Base-by-base conservation (phyloP, 2,888 invertebrate genomes). In the Malthinus flaveolus region DNA sequence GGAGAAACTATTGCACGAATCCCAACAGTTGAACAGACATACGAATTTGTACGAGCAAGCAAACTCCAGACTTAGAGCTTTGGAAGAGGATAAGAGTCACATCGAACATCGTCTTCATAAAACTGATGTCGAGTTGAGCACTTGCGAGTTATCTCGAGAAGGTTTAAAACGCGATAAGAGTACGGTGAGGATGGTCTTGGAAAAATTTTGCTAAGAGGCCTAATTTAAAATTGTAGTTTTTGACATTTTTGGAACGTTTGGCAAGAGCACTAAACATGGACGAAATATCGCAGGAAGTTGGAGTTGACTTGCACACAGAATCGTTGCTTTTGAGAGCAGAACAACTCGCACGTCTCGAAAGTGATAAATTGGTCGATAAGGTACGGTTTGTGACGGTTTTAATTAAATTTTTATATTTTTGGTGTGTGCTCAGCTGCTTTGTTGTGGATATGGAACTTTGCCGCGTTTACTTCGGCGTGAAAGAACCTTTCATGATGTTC, bases 231-330 rank as follows among this genome's bases (percentile, higher is more conserved):
- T 12, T 32, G 81, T 69, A 90, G 90, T 88, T 92, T 71, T 85
- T 90, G 75, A 87, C 89, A 70, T 93, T 92, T 79, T 81, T 96
- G 75, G 93, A 94, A 73, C 85, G 91, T 55, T 80, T 96, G 62
- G 89, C 91, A 63, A 84, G 89, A 71, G 89, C 90, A 35, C 84
- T 96, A 76, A 91, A 90, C 77, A 88, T 93, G 86, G 91, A 93
- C 72, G 89, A 91, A 77, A 85, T 93, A 70, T 88, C 90, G 23
- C 84, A 87, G 70, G 92, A 93, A 75, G 82, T 91, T 63, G 92
- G 91, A 7, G 83, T 91, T 58, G 92, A 93, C 74, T 82, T 92
- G 72, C 90, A 90, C 72, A 88, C 92, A 0, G 95, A 95, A 72
- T 90, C 91, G 46, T 82, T 96, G 59, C 79, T 95, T 54, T 87